Evolutionary conservation across 2,797 vertebrate species (phyloP).

Genomic region (Hypotaenidia okinawae): DNA sequence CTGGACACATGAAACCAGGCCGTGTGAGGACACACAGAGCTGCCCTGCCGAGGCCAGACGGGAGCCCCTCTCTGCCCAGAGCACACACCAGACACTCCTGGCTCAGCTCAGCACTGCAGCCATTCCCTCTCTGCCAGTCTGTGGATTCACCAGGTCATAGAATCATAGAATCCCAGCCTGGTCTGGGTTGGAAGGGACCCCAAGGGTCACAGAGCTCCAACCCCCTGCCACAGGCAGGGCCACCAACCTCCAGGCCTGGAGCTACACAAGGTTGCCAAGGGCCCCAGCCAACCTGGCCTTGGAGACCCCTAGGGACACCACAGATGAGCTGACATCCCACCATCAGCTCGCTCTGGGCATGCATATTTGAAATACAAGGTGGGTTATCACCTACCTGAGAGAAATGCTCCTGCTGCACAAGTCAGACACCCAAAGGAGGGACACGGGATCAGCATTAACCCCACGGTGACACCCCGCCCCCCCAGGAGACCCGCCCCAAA

Average conservation of each 20-base stretch:
- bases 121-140: accelerated
- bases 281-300: no score
- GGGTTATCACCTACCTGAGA: neutral
- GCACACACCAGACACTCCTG: neutral
- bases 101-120: neutral
- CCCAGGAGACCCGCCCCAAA: neutral
- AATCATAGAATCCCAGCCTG: no score
- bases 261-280: no score
- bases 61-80: neutral
- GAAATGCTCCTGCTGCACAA: neutral
- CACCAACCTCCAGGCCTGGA: no score
- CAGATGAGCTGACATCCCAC: no score
- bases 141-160: neutral
- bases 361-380: neutral
- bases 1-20: neutral
- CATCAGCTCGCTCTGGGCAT: accelerated
- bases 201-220: no score
- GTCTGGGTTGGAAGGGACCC: no score
- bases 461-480: no score
- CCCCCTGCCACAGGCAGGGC: no score
- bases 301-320: no score
- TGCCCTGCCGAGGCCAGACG: neutral
- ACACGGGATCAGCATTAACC: no score
- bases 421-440: neutral
- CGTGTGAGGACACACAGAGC: neutral